Evolutionary conservation across 2,797 vertebrate genomes (phyloP).

Genomic region (Mallotus villosus): DNA sequence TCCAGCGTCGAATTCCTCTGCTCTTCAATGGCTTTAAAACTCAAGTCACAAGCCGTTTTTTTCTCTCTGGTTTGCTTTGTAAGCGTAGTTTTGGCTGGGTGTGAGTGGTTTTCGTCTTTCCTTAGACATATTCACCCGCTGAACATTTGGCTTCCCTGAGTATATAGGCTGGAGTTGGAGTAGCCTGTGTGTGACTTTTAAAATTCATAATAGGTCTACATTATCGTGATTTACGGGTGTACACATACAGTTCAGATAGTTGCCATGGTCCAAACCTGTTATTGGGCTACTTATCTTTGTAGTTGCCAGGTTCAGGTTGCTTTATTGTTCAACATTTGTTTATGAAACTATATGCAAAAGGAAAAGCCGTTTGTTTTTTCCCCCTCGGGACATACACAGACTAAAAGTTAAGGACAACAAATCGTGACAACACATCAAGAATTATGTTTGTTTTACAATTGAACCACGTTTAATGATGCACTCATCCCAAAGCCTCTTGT

Average conservation of each 20-base stretch:
- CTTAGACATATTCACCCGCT: not conserved
- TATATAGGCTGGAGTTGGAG: no score
- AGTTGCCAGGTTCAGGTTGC: conserved; percentile 3
- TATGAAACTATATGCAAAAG: not conserved
- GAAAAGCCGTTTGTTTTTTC: not conserved
- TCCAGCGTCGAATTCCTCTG: not conserved
- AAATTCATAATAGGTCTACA: no score
- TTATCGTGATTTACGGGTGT: not conserved
- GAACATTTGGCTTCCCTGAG: not conserved
- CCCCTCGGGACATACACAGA: no score
- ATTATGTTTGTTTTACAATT: not conserved
- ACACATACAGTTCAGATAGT: not conserved
- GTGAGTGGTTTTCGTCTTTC: conserved; percentile 1
- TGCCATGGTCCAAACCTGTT: not conserved
- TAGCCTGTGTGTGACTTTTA: not conserved
- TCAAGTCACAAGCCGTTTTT: not conserved
- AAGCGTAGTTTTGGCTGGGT: conserved; percentile 4
- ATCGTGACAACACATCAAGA: not conserved
- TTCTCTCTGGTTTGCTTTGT: conserved; percentile 16
- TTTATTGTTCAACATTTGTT: not conserved
- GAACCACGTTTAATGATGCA: conserved; percentile 6
- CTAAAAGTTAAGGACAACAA: not conserved
- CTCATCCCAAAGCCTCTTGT: conserved; percentile 9
- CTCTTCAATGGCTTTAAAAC: conserved; percentile 10
- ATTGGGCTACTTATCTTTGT: not conserved